Conservation (phyloP, 2,113 vertebrate species). For the Malurus alboscapulatus region DNA sequence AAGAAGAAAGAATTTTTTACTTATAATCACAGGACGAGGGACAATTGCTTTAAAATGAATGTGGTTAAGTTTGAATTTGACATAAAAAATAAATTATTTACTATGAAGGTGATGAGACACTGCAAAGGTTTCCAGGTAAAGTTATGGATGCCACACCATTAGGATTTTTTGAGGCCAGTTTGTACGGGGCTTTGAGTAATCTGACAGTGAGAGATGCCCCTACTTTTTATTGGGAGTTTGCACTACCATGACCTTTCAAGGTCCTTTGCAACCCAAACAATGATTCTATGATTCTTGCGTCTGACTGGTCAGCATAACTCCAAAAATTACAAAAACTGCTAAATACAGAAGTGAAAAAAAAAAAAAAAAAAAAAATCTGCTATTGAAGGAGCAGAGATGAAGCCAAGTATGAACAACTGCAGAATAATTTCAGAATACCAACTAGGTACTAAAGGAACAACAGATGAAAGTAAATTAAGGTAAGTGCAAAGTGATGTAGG, state of each 20-base stretch:
- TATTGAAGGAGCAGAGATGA: not conserved
- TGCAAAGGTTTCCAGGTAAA: not conserved
- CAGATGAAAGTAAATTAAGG: not conserved
- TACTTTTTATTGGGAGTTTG: accelerated
- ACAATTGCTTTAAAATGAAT: not conserved
- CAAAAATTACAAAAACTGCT: not conserved
- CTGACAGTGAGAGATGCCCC: not conserved
- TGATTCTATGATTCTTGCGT: not conserved
- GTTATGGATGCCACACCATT: not conserved
- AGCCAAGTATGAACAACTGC: not conserved
- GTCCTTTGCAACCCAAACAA: not conserved
- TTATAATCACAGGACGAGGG: not conserved
- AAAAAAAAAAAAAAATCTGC: not conserved
- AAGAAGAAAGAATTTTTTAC: not conserved
- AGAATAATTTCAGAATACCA: not conserved
- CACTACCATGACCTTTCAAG: not conserved
- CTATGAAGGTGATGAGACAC: not conserved
- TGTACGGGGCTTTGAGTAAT: not conserved
- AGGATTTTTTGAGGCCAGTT: not conserved
- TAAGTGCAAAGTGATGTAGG: not conserved
- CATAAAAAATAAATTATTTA: not conserved
- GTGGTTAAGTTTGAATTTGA: not conserved
- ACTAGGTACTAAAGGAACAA: not conserved
- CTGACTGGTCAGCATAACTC: not conserved
- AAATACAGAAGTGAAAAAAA: not conserved